Conservation (phyloP, 2,113 vertebrate genomes). For the Hyperopisus bebe region DNA sequence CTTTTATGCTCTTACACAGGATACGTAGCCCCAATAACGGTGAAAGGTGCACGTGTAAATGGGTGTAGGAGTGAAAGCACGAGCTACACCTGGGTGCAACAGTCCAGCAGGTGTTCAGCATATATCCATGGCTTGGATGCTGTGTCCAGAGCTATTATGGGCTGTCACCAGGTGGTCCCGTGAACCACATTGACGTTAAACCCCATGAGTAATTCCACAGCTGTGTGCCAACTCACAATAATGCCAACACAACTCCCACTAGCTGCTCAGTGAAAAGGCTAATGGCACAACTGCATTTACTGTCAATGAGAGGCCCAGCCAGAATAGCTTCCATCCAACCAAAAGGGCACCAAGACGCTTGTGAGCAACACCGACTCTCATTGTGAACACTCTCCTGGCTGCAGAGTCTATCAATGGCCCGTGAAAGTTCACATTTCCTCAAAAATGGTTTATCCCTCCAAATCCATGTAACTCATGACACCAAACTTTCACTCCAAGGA, state of each 20-base stretch:
- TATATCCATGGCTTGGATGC: not conserved
- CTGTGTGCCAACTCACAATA: not conserved
- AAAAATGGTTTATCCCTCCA: not conserved
- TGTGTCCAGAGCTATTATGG: not conserved
- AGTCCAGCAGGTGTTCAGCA: not conserved
- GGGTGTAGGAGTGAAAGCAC: not conserved
- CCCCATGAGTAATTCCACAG: not conserved
- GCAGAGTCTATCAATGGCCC: not conserved
- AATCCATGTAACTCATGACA: not conserved
- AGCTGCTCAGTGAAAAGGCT: not conserved
- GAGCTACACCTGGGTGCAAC: not conserved
- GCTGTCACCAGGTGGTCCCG: not conserved
- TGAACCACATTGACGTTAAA: not conserved
- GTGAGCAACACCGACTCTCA: not conserved
- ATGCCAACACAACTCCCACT: not conserved
- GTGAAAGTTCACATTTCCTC: not conserved
- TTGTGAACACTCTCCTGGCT: not conserved
- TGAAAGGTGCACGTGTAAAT: not conserved
- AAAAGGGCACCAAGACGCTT: not conserved
- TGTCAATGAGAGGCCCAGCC: not conserved
- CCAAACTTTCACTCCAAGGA: not conserved
- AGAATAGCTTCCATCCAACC: not conserved
- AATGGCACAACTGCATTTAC: not conserved
- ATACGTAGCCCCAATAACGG: not conserved
- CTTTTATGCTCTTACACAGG: not conserved